These are phyloP conservation scores for Andricus quercusramuli DNA, from an alignment of 2,888 invertebrate genomes.

Conservation along the genomic window DNA sequence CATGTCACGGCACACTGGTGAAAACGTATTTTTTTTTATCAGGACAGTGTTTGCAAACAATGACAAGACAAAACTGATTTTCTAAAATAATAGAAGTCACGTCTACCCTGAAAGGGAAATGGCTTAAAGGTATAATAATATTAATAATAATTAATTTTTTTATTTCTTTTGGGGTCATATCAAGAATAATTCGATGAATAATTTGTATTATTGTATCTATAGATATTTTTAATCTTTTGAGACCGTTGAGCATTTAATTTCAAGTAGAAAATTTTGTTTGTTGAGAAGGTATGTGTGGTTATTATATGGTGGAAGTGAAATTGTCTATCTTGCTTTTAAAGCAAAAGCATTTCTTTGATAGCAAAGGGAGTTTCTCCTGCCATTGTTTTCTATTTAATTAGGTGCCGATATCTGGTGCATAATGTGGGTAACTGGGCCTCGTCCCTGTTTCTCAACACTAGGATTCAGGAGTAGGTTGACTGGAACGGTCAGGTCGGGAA, in stretches of 20 bases:
- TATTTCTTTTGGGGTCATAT: background rate
- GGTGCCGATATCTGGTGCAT: constrained; percentile 57
- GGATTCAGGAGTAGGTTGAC: constrained; percentile 60
- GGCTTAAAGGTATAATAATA: no score
- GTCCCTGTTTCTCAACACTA: constrained; percentile 64
- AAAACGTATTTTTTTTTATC: background rate
- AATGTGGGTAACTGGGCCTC: constrained; percentile 69
- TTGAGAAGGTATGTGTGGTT: background rate
- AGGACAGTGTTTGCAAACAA: background rate
- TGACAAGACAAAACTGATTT: background rate
- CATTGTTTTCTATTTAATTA: constrained; percentile 57
- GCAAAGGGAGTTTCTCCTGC: constrained; percentile 47
- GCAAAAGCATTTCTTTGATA: constrained; percentile 9
- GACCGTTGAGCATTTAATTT: background rate
- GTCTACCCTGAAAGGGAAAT: no score
- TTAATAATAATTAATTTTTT: no score
- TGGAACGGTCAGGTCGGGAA: constrained; percentile 63
- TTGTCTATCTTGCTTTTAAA: background rate
- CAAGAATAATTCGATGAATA: background rate
- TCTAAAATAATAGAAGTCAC: background rate
- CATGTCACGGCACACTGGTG: constrained; percentile 14
- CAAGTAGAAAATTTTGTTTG: background rate
- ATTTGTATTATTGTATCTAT: background rate
- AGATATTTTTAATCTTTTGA: no score
- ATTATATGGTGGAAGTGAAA: background rate